These are phyloP conservation scores for Dendrophyllia cribrosa DNA, from an alignment of 64 coral and sea anemone species.

Conservation along the genomic window DNA sequence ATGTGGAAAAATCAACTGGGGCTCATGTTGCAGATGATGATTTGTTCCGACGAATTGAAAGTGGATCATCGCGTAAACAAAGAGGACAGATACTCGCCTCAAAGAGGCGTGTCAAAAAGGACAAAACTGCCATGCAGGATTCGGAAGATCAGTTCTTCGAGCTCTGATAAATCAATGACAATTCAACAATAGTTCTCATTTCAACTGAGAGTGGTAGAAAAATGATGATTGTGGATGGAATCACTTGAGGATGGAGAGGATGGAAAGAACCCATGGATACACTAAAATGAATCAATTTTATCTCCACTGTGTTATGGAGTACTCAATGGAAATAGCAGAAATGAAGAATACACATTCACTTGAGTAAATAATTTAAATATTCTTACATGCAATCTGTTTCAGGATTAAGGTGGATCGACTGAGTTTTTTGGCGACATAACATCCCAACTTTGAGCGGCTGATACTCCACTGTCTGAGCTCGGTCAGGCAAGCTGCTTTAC, in stretches of 20 bases:
- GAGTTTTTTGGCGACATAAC: too few relatives aligned
- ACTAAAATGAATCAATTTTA: too few relatives aligned
- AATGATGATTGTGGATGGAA: background rate
- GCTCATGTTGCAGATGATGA: conserved; percentile 13
- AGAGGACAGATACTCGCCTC: conserved; percentile 27
- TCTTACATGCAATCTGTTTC: too few relatives aligned
- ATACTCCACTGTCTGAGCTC: too few relatives aligned
- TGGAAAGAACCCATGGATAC: background rate
- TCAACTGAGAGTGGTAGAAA: background rate
- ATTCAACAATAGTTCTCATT: background rate
- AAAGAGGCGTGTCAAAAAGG: background rate
- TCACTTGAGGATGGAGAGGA: background rate
- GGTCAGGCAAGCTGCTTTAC: too few relatives aligned
- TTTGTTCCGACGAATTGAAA: conserved; percentile 56
- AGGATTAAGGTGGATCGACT: too few relatives aligned
- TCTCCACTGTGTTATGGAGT: too few relatives aligned
- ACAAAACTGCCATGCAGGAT: conserved; percentile 21
- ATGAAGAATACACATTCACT: background rate
- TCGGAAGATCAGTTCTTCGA: conserved; percentile 70
- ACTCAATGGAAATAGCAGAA: background rate
- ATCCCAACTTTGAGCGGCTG: too few relatives aligned
- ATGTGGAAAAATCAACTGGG: conserved; percentile 8
- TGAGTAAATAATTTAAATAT: too few relatives aligned
- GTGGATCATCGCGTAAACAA: background rate
- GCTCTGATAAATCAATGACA: conserved; percentile 13